Evolutionary conservation across 2,888 invertebrate genomes (phyloP).

Genomic region (Hirtodrosophila duncani): DNA sequence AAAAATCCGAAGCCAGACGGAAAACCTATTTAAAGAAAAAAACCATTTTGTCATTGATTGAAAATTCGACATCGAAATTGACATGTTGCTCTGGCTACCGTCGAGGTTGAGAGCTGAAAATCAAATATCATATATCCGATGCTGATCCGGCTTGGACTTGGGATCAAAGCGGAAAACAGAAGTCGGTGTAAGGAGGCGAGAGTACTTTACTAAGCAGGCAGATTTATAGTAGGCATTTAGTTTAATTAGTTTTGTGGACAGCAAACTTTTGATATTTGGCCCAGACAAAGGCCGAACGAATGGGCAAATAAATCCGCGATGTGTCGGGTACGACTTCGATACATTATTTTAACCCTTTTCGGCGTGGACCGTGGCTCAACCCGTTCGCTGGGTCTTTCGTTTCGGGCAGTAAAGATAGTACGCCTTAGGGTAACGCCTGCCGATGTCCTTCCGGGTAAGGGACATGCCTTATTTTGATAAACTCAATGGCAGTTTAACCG

Average conservation of each 20-base stretch:
- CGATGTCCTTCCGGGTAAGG: constrained; percentile 57
- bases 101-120: constrained; percentile 6
- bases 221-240: constrained; percentile 67
- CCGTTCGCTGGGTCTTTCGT: too few species aligned
- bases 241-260: constrained; percentile 49
- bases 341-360: constrained; percentile 52
- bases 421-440: constrained; percentile 34
- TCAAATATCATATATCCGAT: constrained; percentile 17
- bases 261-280: constrained; percentile 32
- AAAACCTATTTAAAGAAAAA: constrained; percentile 13
- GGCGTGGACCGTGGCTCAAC: constrained; percentile 22
- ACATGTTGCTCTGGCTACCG: constrained; percentile 22
- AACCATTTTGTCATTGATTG: constrained; percentile 36
- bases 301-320: constrained; percentile 37
- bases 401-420: constrained; percentile 44
- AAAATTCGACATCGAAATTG: constrained; percentile 19
- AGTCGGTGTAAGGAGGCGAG: too few species aligned
- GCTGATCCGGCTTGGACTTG: constrained; percentile 12
- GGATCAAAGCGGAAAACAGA: constrained; percentile 2
- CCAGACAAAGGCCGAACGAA: constrained; percentile 14
- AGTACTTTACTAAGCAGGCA: constrained; percentile 63
- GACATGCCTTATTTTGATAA: constrained; percentile 68
- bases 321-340: too few species aligned
- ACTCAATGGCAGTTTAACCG: constrained; percentile 76
- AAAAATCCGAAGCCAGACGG: constrained; percentile 14